These are phyloP conservation scores for Myzus persicae DNA, from an alignment of 1,140 invertebrate species.

Conservation along the genomic window DNA sequence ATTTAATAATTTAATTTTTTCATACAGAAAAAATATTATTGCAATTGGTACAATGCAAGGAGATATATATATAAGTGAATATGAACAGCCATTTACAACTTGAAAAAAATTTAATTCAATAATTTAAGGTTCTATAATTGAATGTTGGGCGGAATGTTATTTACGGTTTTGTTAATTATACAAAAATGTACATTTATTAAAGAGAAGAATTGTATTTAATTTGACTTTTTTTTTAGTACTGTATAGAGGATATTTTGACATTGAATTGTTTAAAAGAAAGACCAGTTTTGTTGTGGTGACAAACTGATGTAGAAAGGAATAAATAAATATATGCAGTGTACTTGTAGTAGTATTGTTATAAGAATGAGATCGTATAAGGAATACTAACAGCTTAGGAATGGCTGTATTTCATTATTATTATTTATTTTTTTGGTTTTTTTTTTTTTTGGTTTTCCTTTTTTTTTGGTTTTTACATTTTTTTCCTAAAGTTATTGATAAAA, in stretches of 20 bases:
- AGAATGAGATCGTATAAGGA: slow-evolving; percentile 55
- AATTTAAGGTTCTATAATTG: neutral
- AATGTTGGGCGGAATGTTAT: neutral
- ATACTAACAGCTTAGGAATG: slow-evolving; percentile 40
- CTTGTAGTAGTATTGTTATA: slow-evolving; percentile 43
- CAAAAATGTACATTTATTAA: neutral
- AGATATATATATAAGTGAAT: slow-evolving; percentile 28
- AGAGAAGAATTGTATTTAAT: neutral
- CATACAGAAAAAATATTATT: slow-evolving; percentile 30
- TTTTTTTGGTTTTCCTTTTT: slow-evolving; percentile 27
- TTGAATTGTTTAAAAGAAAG: neutral
- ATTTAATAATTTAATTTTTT: neutral
- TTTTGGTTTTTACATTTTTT: slow-evolving; percentile 37
- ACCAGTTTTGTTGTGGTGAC: neutral
- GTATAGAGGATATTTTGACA: neutral
- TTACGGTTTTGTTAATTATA: neutral
- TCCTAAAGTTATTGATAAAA: slow-evolving; percentile 34
- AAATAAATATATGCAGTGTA: neutral
- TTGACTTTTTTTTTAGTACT: neutral
- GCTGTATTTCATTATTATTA: slow-evolving; percentile 20
- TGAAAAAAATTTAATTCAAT: slow-evolving; percentile 15
- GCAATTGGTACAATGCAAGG: slow-evolving; percentile 27
- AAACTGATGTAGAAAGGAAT: slow-evolving; percentile 37
- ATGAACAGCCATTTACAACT: neutral
- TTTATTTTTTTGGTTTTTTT: slow-evolving; percentile 36